phyloP scores from a whole-genome alignment of 2,888 invertebrate species.

The Hedychridium roseum region DNA sequence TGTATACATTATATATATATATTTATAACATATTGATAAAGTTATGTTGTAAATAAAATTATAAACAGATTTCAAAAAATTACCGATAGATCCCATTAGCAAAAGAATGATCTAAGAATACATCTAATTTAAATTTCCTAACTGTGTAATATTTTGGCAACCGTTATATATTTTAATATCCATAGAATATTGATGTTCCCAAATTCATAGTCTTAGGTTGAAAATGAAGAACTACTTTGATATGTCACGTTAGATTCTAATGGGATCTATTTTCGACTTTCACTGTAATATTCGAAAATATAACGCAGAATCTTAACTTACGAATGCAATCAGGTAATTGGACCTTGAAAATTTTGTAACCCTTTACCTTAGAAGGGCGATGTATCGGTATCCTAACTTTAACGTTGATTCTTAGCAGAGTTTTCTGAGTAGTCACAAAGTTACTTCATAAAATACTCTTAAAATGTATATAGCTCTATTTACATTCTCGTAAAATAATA shows the following conservation, averaged over 20 bases:
- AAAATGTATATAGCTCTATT: constrained; percentile 52
- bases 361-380: constrained; percentile 16
- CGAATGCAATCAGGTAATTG: constrained; percentile 31
- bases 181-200: constrained; percentile 3
- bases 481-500: constrained; percentile 60
- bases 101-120: no score
- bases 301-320: constrained; percentile 23
- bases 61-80: constrained; percentile 7
- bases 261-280: constrained; percentile 11
- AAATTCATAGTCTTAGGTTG: constrained; percentile 10
- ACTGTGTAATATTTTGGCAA: constrained; percentile 5
- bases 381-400: constrained; percentile 18
- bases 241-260: constrained; percentile 13
- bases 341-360: constrained; percentile 43
- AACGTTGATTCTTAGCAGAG: constrained; percentile 27
- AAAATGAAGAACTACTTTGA: no score
- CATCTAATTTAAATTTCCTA: no score
- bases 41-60: constrained; percentile 19
- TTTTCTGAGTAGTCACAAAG: constrained; percentile 44
- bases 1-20: constrained; percentile 4
- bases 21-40: constrained; percentile 3
- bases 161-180: constrained; percentile 15
- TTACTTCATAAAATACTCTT: constrained; percentile 52
- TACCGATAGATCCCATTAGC: constrained; percentile 5
- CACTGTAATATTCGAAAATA: constrained; percentile 10